Base-by-base conservation (phyloP, 1,140 invertebrate genomes). In the Linepithema humile region DNA sequence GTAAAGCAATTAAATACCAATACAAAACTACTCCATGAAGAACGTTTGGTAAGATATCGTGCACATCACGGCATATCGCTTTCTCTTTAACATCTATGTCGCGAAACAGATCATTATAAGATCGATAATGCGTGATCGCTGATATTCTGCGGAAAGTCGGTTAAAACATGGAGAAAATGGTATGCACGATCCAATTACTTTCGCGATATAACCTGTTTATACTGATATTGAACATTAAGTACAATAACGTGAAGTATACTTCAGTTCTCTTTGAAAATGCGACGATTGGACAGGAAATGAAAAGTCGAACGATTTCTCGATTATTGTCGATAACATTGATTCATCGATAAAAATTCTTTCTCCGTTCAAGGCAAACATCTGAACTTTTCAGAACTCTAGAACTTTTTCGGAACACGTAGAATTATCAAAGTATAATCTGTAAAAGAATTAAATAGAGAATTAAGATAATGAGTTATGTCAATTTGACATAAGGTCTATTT, bases 241-340 rank as follows among this genome's bases (percentile, higher is more conserved):
- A 17, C n/a, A 9, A 26, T 23, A 7, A 69, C 6, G 17, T n/a
- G 12, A 67, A 29, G 45, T 53, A 38, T 12, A 32, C 45, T 53
- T 20, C 5, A n/a, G 15, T 38, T 67, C 17, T 29, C 4, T 40
- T 50, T 29, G 48, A 78, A 78, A 67, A 78, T 3, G 32, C 17
- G 9, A 65, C 26, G 29, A n/a, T 65, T 12, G 53, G 29, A 62
- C 43, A 15, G 26, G 40, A 64, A 67, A 29, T 65, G 60, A 26
- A 65, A 77, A 77, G 59, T 77, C 43, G 74, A 77, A 65, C 59
- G 60, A 77, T 77, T 77, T 77, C 74, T 50, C 74, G 17, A 26
- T 65, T 45, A 12, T 0, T n/a, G n/a, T n/a, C n/a, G n/a, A n/a
- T n/a, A n/a, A 38, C n/a, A 43, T 53, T 15, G 29, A 77, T 20